A percentile compares a stretch with the other conserved stretches of the same genome.
Conservation (phyloP, 2,113 vertebrate species). For the Corvus moneduloides region DNA sequence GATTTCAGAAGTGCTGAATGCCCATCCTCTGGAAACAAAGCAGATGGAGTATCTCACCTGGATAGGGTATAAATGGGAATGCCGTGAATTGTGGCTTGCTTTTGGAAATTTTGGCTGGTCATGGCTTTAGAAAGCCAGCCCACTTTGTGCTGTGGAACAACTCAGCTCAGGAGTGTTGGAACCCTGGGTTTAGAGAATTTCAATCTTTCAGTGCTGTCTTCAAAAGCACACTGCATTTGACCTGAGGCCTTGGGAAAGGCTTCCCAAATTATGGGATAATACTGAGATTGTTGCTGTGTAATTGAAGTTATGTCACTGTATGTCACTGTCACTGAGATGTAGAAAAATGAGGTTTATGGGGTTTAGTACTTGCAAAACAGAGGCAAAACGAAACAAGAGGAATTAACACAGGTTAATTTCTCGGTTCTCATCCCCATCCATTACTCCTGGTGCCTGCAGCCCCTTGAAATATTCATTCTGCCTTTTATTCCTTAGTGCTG, state of each 20-base stretch:
- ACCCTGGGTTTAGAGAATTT: too few relatives aligned
- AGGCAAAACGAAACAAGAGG: too few relatives aligned
- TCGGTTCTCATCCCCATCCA: background rate
- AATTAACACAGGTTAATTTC: background rate
- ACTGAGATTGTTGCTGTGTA: too few relatives aligned
- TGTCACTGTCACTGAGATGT: too few relatives aligned
- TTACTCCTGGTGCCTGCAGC: background rate
- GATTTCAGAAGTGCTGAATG: background rate
- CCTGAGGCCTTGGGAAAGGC: too few relatives aligned
- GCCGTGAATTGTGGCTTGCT: background rate
- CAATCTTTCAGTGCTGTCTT: too few relatives aligned
- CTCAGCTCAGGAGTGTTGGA: background rate
- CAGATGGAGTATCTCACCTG: background rate
- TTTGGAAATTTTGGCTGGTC: background rate
- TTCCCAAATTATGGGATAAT: too few relatives aligned
- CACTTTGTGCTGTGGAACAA: rapidly evolving
- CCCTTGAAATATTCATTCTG: conserved; percentile 41
- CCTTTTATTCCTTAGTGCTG: background rate
- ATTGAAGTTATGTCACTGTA: too few relatives aligned
- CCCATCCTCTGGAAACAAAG: background rate
- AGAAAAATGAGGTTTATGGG: too few relatives aligned
- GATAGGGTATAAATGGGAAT: background rate
- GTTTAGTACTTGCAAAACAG: too few relatives aligned
- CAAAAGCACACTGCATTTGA: too few relatives aligned
- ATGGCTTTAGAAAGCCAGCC: background rate